Evolutionary conservation across 2,888 invertebrate species (phyloP).

Genomic region (Hecatera dysodea): DNA sequence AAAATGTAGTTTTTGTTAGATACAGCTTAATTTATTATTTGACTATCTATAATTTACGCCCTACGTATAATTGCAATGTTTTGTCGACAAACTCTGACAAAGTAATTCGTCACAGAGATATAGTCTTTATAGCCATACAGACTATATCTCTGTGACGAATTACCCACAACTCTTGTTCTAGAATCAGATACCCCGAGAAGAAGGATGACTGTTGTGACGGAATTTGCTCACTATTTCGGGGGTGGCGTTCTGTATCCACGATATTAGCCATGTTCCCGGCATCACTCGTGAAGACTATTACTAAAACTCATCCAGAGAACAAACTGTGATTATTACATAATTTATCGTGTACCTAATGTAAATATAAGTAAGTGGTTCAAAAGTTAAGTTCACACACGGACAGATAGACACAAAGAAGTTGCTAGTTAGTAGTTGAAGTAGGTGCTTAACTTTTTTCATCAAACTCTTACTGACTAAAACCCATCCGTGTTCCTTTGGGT

Average conservation of each 20-base stretch:
- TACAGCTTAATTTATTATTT: conserved; percentile 22
- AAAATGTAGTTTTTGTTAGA: conserved; percentile 10
- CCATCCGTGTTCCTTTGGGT: too few relatives aligned
- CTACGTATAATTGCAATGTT: conserved; percentile 23
- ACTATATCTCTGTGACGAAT: conserved; percentile 42
- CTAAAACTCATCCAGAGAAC: not conserved
- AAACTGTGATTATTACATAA: not conserved
- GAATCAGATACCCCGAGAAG: conserved; percentile 43
- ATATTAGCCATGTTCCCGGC: not conserved
- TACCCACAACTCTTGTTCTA: conserved; percentile 27
- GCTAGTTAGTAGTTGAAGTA: too few relatives aligned
- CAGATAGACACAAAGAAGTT: not conserved
- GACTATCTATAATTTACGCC: not conserved
- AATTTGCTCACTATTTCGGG: conserved; percentile 21
- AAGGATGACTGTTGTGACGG: conserved; percentile 39
- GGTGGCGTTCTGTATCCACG: not conserved
- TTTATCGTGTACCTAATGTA: too few relatives aligned
- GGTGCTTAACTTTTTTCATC: too few relatives aligned
- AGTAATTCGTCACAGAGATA: too few relatives aligned
- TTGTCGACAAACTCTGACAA: conserved; percentile 38
- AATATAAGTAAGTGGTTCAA: not conserved
- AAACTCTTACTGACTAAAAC: too few relatives aligned
- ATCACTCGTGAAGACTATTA: not conserved
- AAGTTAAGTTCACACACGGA: not conserved
- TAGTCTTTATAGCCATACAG: conserved; percentile 40